Conservation (phyloP, 2,797 vertebrate genomes). For the Hephaestus fuliginosus region DNA sequence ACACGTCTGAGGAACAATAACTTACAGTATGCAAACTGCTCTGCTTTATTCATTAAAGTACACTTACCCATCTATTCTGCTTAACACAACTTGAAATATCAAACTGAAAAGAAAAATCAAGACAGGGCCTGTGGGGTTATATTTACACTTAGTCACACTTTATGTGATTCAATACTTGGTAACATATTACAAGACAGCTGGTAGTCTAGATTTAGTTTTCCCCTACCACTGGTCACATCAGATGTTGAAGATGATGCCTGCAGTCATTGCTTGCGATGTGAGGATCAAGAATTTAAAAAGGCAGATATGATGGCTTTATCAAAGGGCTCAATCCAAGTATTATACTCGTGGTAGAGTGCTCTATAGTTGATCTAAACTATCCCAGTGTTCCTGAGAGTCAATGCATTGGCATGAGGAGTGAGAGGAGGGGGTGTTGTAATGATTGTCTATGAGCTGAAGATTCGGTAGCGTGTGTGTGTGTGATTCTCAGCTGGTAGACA, state of each 20-base stretch:
- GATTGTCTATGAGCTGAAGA: constrained; percentile 17
- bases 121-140: not conserved
- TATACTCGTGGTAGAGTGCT: not conserved
- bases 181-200: constrained; percentile 30
- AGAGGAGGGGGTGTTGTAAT: not conserved
- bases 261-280: not conserved
- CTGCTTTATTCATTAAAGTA: not conserved
- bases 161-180: constrained; percentile 21
- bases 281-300: constrained; percentile 3
- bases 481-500: constrained; percentile 72
- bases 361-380: not conserved
- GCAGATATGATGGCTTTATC: constrained; percentile 4
- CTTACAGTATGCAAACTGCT: not conserved
- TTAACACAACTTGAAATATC: not conserved
- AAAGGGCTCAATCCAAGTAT: not conserved
- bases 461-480: not conserved
- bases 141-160: constrained; percentile 20
- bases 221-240: not conserved
- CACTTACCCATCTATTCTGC: not conserved
- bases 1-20: constrained; percentile 14
- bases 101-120: not conserved
- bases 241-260: not conserved
- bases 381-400: not conserved
- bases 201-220: constrained; percentile 10
- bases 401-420: constrained; percentile 14